Base-by-base conservation (phyloP, 2,113 vertebrate genomes). In the Aegotheles bennettii region DNA sequence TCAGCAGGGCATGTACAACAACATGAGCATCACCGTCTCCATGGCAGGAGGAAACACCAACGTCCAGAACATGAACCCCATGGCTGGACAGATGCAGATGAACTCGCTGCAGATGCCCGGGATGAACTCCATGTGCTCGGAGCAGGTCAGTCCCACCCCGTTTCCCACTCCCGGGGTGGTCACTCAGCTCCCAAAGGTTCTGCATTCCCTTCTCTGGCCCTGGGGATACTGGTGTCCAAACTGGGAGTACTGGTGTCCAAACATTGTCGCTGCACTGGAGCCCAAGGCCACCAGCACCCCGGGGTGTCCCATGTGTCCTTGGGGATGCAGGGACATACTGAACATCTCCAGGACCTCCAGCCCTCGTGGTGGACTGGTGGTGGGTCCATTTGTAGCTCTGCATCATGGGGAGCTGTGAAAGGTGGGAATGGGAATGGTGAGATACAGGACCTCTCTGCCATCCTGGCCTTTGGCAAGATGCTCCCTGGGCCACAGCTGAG, bases 11-110 rank as follows among this genome's bases (percentile, higher is more conserved):
- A 98, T 99, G 60, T 99, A 99, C 98, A 99, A 99, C 98, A 99
- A 99, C 96, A 99, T 99, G 99, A 99, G 99, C 98, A 99, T 99
- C 97, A 99, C 99, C 1, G 99, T 99, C 83, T 99, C 99, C 95
- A 99, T 99, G 99, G 99, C 98, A 1, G 98, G 99, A 38, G 98
- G 98, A 69, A 98, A 98, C 17, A 96, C 98, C 15, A 97, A 96
- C 10, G 98, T 98, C 77, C 98, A 98, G 94, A 98, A 98, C 28
- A 98, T 99, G 97, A 98, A 98, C 95, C 98, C 98, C 33, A 98
- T 99, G 97, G 98, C 98, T 42, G 98, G 98, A 81, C 98, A 98
- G 93, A 98, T 99, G 94, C 98, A 98, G 92, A 98, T 99, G 98
- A 98, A 98, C 97, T 99, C 98, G 61, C 98, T 98, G 97, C 99